These are phyloP conservation scores for Galeruca laticollis DNA, from an alignment of 2,888 invertebrate genomes.

Conservation along the genomic window DNA sequence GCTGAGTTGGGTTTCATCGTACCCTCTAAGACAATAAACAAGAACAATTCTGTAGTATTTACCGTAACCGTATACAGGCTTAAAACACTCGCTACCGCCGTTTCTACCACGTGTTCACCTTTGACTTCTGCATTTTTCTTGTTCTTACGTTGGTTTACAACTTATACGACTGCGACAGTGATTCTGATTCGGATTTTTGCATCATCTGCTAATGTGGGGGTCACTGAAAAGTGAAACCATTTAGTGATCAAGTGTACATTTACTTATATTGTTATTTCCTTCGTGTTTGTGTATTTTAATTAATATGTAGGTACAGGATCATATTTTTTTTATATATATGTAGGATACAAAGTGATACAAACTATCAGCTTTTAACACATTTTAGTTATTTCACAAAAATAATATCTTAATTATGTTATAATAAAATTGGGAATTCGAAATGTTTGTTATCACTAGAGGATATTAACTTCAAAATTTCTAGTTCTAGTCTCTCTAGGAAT, in stretches of 20 bases:
- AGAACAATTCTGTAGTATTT: conserved; percentile 35
- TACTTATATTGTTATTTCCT: background rate
- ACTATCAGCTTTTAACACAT: background rate
- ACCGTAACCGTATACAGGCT: conserved; percentile 21
- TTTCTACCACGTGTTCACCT: conserved; percentile 41
- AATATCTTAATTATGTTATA: too few species aligned
- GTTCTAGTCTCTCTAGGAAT: too few species aligned
- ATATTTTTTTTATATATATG: background rate
- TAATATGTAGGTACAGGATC: background rate
- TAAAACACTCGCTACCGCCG: conserved; percentile 32
- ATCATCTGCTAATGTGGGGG: conserved; percentile 9
- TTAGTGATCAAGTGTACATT: conserved; percentile 7
- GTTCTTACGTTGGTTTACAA: conserved; percentile 6
- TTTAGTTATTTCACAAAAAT: too few species aligned
- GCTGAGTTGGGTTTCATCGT: conserved; percentile 14
- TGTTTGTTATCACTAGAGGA: too few species aligned
- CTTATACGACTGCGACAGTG: conserved; percentile 21
- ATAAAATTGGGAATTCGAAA: too few species aligned
- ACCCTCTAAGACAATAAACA: conserved; percentile 30
- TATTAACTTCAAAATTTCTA: too few species aligned
- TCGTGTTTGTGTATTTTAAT: conserved; percentile 5
- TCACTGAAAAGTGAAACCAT: conserved; percentile 5
- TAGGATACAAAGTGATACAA: background rate
- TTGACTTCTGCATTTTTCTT: conserved; percentile 33
- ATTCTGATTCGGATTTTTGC: conserved; percentile 19